Evolutionary conservation across 1,140 invertebrate species (phyloP).

Genomic region (Pseudomyrmex gracilis): DNA sequence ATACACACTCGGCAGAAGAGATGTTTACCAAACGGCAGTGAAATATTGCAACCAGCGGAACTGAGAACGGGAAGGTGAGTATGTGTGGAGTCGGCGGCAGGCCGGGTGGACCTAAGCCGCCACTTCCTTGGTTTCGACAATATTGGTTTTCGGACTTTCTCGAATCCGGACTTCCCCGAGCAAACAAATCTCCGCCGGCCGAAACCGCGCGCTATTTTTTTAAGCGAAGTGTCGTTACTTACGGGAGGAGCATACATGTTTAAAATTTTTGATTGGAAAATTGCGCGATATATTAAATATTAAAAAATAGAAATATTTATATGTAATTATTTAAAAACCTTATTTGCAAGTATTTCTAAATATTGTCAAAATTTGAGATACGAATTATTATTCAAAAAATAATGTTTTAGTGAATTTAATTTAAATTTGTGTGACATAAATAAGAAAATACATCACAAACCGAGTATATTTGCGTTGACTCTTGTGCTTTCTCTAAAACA

Average conservation of each 20-base stretch:
- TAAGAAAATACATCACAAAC: no score
- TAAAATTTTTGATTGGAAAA: not conserved
- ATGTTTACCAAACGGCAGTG: conserved; percentile 65
- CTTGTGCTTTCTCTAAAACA: no score
- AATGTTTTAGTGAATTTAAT: no score
- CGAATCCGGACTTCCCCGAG: conserved; percentile 54
- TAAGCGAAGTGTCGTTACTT: conserved; percentile 31
- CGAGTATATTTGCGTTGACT: no score
- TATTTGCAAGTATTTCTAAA: not conserved
- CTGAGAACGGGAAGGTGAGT: not conserved
- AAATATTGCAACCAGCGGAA: conserved; percentile 58
- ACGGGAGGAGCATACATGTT: not conserved
- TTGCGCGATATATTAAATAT: not conserved
- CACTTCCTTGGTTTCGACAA: conserved; percentile 63
- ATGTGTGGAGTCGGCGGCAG: not conserved
- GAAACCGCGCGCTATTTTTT: conserved; percentile 49
- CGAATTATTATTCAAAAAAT: no score
- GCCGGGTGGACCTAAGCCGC: conserved; percentile 52
- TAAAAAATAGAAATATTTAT: not conserved
- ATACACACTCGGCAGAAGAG: conserved; percentile 59
- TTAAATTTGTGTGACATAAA: no score
- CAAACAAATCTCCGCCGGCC: conserved; percentile 59
- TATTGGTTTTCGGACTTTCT: conserved; percentile 68
- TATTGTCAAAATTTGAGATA: no score
- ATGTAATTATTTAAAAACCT: not conserved